A percentile compares a stretch with the other conserved stretches of the same genome.
Evolutionary conservation across 2,888 invertebrate species (phyloP).

Genomic region (Metellina segmentata): DNA sequence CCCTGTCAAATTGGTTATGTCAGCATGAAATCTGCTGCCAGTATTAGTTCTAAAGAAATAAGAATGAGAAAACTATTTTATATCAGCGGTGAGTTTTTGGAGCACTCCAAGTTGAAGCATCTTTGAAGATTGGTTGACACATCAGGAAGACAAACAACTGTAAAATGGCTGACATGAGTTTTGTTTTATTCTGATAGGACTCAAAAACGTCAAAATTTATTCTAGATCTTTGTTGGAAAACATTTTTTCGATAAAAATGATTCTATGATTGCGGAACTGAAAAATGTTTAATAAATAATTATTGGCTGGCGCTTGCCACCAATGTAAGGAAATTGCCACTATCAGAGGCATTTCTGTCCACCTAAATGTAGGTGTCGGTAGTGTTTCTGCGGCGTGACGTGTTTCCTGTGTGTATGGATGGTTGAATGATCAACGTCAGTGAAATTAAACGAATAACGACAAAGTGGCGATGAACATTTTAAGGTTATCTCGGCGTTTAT

Average conservation of each 20-base stretch:
- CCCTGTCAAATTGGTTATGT: no score
- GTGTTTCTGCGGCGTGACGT: no score
- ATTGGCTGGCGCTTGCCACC: background rate
- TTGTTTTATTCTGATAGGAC: constrained; percentile 62
- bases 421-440: no score
- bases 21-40: background rate
- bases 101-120: no score
- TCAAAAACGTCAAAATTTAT: background rate
- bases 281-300: background rate
- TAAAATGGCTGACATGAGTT: constrained; percentile 68
- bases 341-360: no score
- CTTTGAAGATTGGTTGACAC: constrained; percentile 22
- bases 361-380: no score
- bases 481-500: no score
- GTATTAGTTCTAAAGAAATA: background rate
- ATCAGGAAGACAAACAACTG: constrained; percentile 67
- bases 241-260: background rate
- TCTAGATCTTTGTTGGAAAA: background rate
- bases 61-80: background rate
- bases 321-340: background rate
- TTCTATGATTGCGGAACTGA: background rate
- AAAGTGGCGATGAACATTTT: no score
- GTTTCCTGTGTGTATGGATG: no score
- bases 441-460: no score
- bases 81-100: background rate